Conservation (phyloP, 1,140 invertebrate genomes). For the Drosophila virilis region DNA sequence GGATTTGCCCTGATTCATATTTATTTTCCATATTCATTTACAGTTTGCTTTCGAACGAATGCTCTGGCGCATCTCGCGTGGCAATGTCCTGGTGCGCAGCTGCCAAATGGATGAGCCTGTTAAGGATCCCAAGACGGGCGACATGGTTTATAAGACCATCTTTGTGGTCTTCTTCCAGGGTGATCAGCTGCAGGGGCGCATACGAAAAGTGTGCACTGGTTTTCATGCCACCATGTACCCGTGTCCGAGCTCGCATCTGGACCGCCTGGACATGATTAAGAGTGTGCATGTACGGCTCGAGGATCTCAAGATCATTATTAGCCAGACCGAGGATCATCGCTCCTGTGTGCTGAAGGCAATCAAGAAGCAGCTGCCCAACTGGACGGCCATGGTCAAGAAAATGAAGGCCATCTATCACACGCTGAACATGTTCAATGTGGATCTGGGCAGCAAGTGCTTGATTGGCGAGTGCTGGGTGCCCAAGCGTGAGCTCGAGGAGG, state of each 20-base stretch:
- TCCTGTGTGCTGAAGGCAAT: conserved; percentile 95
- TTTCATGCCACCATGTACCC: conserved; percentile 98
- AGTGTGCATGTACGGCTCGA: conserved; percentile 96
- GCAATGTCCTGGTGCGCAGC: conserved; percentile 94
- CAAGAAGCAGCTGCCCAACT: conserved; percentile 96
- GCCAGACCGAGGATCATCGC: conserved; percentile 97
- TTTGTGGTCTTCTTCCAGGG: conserved; percentile 99
- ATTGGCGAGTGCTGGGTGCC: conserved; percentile 99
- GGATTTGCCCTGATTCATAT: not conserved
- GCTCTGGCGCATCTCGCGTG: conserved; percentile 98
- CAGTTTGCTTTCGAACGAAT: conserved; percentile 98
- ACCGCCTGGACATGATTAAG: conserved; percentile 96
- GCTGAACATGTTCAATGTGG: conserved; percentile 94
- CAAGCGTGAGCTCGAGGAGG: conserved; percentile 91
- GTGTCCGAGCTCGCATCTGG: conserved; percentile 95
- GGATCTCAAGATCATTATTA: conserved; percentile 96
- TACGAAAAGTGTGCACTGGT: conserved; percentile 98
- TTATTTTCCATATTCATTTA: not conserved
- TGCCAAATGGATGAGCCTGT: conserved; percentile 93
- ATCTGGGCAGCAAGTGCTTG: conserved; percentile 95
- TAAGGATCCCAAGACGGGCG: conserved; percentile 93
- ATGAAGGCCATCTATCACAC: conserved; percentile 96
- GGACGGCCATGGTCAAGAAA: conserved; percentile 95
- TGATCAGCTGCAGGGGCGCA: conserved; percentile 96
- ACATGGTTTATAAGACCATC: conserved; percentile 96